These are phyloP conservation scores for Sparus aurata DNA, from an alignment of 2,797 vertebrate genomes.

Conservation along the genomic window DNA sequence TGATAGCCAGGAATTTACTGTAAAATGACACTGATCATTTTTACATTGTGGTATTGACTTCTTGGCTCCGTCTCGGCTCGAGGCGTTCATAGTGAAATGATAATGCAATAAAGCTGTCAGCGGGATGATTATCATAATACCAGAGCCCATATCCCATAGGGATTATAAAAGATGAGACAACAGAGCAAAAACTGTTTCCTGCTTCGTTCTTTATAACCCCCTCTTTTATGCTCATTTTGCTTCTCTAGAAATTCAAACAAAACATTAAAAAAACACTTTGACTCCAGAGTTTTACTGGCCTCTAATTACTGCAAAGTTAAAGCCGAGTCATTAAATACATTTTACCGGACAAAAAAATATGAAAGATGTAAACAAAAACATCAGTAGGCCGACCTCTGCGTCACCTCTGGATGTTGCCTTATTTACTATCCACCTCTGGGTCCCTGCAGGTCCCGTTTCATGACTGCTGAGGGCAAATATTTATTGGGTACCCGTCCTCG, in stretches of 20 bases:
- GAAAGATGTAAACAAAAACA: not conserved
- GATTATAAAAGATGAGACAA: slow-evolving; percentile 47
- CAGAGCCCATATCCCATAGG: slow-evolving; percentile 29
- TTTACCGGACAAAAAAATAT: not conserved
- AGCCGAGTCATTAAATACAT: not conserved
- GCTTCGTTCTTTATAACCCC: slow-evolving; percentile 18
- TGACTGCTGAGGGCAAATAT: slow-evolving; percentile 34
- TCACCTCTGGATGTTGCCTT: slow-evolving; percentile 32
- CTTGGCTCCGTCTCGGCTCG: slow-evolving; percentile 26
- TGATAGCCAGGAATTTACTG: no score
- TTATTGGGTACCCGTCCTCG: slow-evolving; percentile 67
- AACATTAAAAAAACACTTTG: slow-evolving; percentile 8
- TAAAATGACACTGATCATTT: no score
- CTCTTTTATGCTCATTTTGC: slow-evolving; percentile 24
- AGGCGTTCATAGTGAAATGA: slow-evolving; percentile 38
- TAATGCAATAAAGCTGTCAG: slow-evolving; percentile 57
- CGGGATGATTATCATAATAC: slow-evolving; percentile 55
- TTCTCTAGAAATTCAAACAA: slow-evolving; percentile 12
- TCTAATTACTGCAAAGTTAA: slow-evolving; percentile 21
- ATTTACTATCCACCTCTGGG: slow-evolving; percentile 49
- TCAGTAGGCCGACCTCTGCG: slow-evolving; percentile 4
- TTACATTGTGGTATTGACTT: slow-evolving; percentile 27
- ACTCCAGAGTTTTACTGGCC: not conserved
- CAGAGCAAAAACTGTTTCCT: slow-evolving; percentile 38
- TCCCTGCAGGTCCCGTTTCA: slow-evolving; percentile 49